Percentiles rank a stretch among this genome's conserved stretches.
Conservation (phyloP, 2,113 vertebrate genomes). For the Petroica traversi region DNA sequence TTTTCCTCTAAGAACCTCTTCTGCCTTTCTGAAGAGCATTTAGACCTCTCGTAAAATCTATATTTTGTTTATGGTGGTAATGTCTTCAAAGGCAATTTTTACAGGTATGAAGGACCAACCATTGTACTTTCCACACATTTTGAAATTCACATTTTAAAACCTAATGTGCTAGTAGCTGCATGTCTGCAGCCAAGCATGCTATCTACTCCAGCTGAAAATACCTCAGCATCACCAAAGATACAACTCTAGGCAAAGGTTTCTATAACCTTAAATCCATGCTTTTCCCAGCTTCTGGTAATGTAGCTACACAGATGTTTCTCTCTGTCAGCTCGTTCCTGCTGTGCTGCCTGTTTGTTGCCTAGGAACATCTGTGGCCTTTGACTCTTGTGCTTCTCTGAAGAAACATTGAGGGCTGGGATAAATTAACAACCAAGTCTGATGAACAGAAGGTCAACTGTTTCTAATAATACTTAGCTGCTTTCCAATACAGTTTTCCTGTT, state of each 20-base stretch:
- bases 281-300: not conserved
- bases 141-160: not conserved
- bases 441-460: not conserved
- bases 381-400: not conserved
- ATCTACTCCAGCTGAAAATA: not conserved
- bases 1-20: not conserved
- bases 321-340: not conserved
- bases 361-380: not conserved
- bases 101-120: not conserved
- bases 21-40: not conserved
- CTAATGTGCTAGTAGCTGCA: not conserved
- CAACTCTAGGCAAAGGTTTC: not conserved
- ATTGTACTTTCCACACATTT: not conserved
- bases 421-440: not conserved
- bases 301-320: not conserved
- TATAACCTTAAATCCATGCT: not conserved
- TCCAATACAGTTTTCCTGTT: not conserved
- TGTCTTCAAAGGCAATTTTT: not conserved
- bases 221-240: not conserved
- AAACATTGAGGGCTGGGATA: not conserved
- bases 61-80: not conserved
- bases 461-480: not conserved
- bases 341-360: not conserved
- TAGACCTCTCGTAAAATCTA: not conserved
- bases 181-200: not conserved